These are phyloP conservation scores for Synergus umbraculus DNA, from an alignment of 2,888 invertebrate genomes.

Conservation along the genomic window DNA sequence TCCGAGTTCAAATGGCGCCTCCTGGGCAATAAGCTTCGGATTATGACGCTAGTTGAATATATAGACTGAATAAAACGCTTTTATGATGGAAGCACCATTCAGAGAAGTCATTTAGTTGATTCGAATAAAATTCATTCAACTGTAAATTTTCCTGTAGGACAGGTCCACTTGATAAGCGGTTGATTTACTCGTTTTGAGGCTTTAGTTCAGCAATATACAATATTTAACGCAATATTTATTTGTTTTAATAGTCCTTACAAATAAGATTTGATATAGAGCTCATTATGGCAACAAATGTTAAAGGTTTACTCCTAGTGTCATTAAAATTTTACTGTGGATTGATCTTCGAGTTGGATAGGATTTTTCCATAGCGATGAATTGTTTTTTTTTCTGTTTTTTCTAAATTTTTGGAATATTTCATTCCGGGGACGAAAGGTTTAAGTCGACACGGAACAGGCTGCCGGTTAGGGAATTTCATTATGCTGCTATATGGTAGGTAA, in stretches of 20 bases:
- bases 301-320: not conserved
- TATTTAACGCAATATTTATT: not conserved
- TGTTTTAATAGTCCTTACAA: not conserved
- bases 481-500: not conserved
- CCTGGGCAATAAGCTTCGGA: conserved; percentile 18
- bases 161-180: not conserved
- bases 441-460: not conserved
- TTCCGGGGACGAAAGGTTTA: not conserved
- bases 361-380: not conserved
- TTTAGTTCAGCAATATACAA: conserved; percentile 6
- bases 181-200: conserved; percentile 9
- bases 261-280: not conserved
- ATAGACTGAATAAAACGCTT: conserved; percentile 27
- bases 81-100: conserved; percentile 19
- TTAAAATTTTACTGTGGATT: not conserved
- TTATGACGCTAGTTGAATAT: conserved; percentile 24
- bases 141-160: conserved; percentile 31
- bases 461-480: conserved; percentile 29
- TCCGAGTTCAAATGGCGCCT: conserved; percentile 1
- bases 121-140: conserved; percentile 24
- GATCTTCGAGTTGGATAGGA: not conserved
- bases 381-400: not conserved
- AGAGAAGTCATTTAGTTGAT: conserved; percentile 4
- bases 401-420: not conserved
- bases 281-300: too few species aligned